Evolutionary conservation across 2,797 vertebrate species (phyloP), one percentile per base, ranked within the genome.

Genomic region (Lycodopsis pacificus): DNA sequence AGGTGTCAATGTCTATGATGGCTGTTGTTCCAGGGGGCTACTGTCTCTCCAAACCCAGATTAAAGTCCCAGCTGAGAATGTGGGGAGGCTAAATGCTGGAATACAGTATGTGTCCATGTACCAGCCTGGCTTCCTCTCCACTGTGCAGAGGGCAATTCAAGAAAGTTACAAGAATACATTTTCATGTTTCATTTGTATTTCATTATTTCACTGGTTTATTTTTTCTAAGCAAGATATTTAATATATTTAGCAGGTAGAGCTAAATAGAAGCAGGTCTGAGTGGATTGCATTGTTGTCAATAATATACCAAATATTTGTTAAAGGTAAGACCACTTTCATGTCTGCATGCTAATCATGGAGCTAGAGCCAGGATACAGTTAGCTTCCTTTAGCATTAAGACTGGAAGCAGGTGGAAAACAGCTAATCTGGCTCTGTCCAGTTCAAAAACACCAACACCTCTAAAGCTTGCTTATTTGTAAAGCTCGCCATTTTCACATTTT

Each of bases 41-140:
- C 83, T 74, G 81, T 76, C 84, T 61, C 61, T 8, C 42, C 77
- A 42, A 66, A 75, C 10, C 53, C 65, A 72, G 68, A 77, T 84
- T 81, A 85, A 80, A 82, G 69, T 62, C 82, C 81, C 86, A 88
- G 82, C 85, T 88, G 88, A 85, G 80, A 89, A 89, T 86, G 78
- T 51, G 19, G 30, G 25, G 46, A 72, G 65, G 67, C 32, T 51
- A 40, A 61, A 63, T 11, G 22, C n/a, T 64, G 70, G 73, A 76
- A 84, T 30, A n/a, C 42, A 73, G 61, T 27, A 61, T 4, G 13
- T 56, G 77, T 80, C 79, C 65, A 22, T 17, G 42, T 14, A 65
- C 32, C 38, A 8, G 68, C 5, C 53, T 38, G 75, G 15, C 72
- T 70, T 49, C 61, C 49, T 83, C 71, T 73, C 63, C 56, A 46